Evolutionary conservation across 2,797 vertebrate genomes (phyloP).

Genomic region (Diplodus puntazzo): DNA sequence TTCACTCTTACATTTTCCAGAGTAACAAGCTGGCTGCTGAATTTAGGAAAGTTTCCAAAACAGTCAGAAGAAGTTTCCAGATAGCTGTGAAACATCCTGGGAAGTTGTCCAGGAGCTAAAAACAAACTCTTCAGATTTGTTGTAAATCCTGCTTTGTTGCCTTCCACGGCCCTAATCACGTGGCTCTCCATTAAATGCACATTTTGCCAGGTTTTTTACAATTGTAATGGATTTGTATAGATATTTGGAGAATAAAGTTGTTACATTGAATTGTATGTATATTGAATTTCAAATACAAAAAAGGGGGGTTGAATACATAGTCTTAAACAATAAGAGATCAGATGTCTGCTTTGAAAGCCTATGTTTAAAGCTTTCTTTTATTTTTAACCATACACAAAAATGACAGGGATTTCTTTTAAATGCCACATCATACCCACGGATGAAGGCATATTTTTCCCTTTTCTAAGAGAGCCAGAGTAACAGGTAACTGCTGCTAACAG

Average conservation of each 20-base stretch:
- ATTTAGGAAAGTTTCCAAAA: slow-evolving; percentile 25
- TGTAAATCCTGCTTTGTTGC: slow-evolving; percentile 3
- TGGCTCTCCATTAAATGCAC: slow-evolving; percentile 1
- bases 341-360: not conserved
- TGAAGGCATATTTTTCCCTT: not conserved
- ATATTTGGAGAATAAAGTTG: slow-evolving; percentile 53
- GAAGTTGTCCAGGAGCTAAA: slow-evolving; percentile 1
- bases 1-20: slow-evolving; percentile 44
- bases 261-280: slow-evolving; percentile 1
- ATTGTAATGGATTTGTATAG: slow-evolving; percentile 39
- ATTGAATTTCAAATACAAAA: not conserved
- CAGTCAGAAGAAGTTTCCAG: slow-evolving; percentile 4
- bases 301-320: not conserved
- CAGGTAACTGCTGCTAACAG: too few species aligned
- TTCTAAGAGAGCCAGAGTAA: not conserved
- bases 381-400: not conserved
- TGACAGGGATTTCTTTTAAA: not conserved
- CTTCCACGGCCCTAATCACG: not conserved
- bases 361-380: not conserved
- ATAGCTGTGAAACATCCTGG: slow-evolving; percentile 8
- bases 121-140: not conserved
- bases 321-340: not conserved
- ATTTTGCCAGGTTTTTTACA: slow-evolving; percentile 44
- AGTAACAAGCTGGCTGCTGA: slow-evolving; percentile 12
- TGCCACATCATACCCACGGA: not conserved